phyloP scores from a whole-genome alignment of 2,888 invertebrate species.

The Oscheius sp. region DNA sequence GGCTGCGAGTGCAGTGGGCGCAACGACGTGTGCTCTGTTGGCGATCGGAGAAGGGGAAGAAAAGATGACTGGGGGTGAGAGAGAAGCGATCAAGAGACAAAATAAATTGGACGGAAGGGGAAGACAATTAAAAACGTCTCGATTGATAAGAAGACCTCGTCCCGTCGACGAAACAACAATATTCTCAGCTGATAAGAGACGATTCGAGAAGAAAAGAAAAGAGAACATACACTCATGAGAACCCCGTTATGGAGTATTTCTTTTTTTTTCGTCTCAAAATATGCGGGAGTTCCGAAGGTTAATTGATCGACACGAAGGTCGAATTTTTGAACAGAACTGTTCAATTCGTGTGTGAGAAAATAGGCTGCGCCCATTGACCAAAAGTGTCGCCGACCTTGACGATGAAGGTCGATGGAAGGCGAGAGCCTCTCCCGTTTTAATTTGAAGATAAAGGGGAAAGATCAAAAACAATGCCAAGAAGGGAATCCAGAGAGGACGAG shows the following conservation, averaged over 20 bases:
- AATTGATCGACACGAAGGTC: no score
- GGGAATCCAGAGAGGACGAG: background rate
- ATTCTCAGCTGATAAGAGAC: no score
- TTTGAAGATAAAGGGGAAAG: background rate
- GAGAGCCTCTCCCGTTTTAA: background rate
- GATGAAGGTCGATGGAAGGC: background rate
- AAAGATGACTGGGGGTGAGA: background rate
- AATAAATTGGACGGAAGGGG: background rate
- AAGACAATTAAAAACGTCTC: background rate
- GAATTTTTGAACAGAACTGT: no score
- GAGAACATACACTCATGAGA: no score
- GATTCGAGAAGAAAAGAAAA: no score
- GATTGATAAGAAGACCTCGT: no score
- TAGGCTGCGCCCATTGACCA: background rate
- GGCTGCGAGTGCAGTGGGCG: slow-evolving; percentile 28
- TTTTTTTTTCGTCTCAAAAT: no score
- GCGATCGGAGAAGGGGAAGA: background rate
- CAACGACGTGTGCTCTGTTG: slow-evolving; percentile 4
- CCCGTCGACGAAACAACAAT: no score
- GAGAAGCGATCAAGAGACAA: background rate
- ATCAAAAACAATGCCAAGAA: background rate
- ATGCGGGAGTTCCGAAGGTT: no score
- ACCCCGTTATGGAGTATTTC: no score
- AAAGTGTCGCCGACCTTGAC: slow-evolving; percentile 15
- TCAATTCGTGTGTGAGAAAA: background rate